Percentiles rank a stretch among this genome's conserved stretches.
Conservation (phyloP, 2,113 vertebrate genomes). For the Paramormyrops kingsleyae region DNA sequence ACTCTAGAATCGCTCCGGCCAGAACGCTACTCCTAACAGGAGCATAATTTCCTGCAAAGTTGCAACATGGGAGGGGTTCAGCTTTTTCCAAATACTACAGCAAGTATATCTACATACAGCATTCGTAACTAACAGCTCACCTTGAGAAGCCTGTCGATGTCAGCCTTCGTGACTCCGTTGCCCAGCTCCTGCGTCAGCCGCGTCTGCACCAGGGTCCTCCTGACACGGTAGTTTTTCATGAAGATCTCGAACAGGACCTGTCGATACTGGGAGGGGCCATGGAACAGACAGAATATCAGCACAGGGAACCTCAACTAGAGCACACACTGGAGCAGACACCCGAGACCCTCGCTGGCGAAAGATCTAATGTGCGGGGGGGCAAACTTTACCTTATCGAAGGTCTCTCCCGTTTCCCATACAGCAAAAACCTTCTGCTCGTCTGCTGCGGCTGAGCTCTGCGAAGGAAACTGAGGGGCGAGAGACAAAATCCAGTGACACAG, state of each 20-base stretch:
- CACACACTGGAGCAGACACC: too few species aligned
- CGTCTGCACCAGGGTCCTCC: conserved; percentile 73
- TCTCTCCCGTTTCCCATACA: conserved; percentile 88
- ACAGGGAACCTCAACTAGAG: background rate
- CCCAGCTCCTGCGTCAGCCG: conserved; percentile 79
- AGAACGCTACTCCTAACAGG: conserved; percentile 9
- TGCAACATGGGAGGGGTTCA: background rate
- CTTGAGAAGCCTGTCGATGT: conserved; percentile 85
- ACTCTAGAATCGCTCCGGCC: background rate
- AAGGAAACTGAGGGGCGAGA: conserved; percentile 73
- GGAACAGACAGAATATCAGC: background rate
- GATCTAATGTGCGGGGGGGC: background rate
- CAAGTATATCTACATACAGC: background rate
- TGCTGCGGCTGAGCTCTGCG: conserved; percentile 79
- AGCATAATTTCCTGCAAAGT: conserved; percentile 8
- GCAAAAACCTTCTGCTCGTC: conserved; percentile 96
- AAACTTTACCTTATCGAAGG: conserved; percentile 76
- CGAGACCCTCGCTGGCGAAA: background rate
- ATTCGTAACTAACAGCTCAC: conserved; percentile 44
- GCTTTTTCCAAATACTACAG: background rate
- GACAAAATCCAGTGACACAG: background rate
- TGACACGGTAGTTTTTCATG: conserved; percentile 80
- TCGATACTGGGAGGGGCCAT: conserved; percentile 68
- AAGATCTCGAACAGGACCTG: conserved; percentile 87
- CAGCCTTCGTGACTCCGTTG: conserved; percentile 74